phyloP scores from a whole-genome alignment of 2,888 invertebrate genomes.

The Phania funesta region DNA sequence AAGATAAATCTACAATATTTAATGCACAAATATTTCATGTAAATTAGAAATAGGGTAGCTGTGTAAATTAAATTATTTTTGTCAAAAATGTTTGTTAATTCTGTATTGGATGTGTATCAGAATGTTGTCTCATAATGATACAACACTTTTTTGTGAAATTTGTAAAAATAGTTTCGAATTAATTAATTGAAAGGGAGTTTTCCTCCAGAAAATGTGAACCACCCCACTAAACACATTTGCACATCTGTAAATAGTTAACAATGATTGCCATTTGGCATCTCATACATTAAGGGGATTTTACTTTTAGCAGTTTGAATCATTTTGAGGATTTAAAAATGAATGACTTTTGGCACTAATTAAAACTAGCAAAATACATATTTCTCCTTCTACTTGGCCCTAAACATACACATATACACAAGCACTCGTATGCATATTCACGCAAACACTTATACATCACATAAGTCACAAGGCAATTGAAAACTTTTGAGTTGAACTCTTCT shows the following conservation, averaged over 20 bases:
- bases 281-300: constrained; percentile 47
- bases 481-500: not conserved
- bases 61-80: too few relatives aligned
- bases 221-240: not conserved
- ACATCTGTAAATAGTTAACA: constrained; percentile 19
- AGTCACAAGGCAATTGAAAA: constrained; percentile 6
- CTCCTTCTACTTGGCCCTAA: constrained; percentile 56
- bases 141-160: too few relatives aligned
- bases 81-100: too few relatives aligned
- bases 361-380: constrained; percentile 74
- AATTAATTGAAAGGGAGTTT: too few relatives aligned
- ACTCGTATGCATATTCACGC: too few relatives aligned
- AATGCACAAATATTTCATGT: too few relatives aligned
- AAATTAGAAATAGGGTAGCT: too few relatives aligned
- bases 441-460: not conserved
- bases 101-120: too few relatives aligned
- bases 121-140: too few relatives aligned
- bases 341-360: constrained; percentile 78
- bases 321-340: constrained; percentile 66
- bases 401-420: not conserved
- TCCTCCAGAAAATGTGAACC: not conserved
- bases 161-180: too few relatives aligned
- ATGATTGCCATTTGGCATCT: constrained; percentile 63
- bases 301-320: constrained; percentile 54
- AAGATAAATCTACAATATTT: too few relatives aligned